Evolutionary conservation across 2,113 vertebrate species (phyloP).

Genomic region (Spheniscus mendiculus): DNA sequence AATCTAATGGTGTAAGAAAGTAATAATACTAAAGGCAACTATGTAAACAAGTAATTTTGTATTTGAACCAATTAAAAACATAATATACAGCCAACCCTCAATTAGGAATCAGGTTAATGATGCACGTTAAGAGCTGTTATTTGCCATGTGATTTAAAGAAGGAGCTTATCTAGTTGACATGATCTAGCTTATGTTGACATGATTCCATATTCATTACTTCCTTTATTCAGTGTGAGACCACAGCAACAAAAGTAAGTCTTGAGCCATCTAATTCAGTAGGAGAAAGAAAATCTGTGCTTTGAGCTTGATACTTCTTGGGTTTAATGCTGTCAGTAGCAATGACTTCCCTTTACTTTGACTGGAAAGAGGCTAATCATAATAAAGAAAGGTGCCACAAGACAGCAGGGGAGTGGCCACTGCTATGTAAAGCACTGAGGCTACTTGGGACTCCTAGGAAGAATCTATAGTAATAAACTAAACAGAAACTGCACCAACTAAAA

Average conservation of each 20-base stretch:
- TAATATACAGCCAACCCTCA: background rate
- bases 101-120: background rate
- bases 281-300: background rate
- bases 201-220: slow-evolving; percentile 6
- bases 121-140: background rate
- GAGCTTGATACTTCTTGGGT: background rate
- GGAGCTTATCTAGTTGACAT: background rate
- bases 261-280: background rate
- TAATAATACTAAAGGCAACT: background rate
- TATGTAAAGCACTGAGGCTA: background rate
- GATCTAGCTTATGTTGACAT: background rate
- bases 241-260: background rate
- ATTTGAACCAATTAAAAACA: background rate
- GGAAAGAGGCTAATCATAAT: background rate
- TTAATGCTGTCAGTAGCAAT: background rate
- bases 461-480: background rate
- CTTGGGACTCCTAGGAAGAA: background rate
- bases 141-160: background rate
- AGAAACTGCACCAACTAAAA: background rate
- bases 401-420: background rate
- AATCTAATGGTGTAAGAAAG: background rate
- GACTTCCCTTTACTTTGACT: background rate
- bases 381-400: background rate
- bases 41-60: background rate
- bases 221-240: background rate